Evolutionary conservation across 2,797 vertebrate genomes (phyloP).

Genomic region (Knipowitschia caucasica): DNA sequence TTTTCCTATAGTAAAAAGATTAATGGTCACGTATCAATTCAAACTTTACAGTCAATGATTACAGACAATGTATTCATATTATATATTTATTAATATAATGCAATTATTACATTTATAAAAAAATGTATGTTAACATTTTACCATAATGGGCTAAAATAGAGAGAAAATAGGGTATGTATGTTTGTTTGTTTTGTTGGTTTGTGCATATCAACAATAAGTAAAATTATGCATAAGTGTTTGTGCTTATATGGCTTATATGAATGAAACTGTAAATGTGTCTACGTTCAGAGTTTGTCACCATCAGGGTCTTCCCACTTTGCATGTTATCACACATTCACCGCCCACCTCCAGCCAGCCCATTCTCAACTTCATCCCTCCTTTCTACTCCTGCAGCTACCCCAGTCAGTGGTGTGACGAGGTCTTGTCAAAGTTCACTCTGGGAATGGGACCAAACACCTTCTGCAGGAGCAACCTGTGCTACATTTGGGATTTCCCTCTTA

Average conservation of each 20-base stretch:
- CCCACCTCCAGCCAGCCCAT: constrained; percentile 50
- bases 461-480: constrained; percentile 53
- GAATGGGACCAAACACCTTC: constrained; percentile 64
- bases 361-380: constrained; percentile 29
- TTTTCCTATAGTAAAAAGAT: too few relatives aligned
- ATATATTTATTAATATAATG: too few relatives aligned
- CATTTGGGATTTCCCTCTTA: constrained; percentile 49
- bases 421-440: constrained; percentile 45
- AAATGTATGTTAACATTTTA: too few relatives aligned
- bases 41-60: too few relatives aligned
- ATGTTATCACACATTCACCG: constrained; percentile 55
- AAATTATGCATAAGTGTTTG: background rate
- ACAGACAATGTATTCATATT: too few relatives aligned
- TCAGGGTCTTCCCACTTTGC: constrained; percentile 9
- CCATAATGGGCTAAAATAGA: too few relatives aligned
- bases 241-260: background rate
- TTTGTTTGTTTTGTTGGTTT: too few relatives aligned
- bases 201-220: too few relatives aligned
- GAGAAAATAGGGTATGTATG: too few relatives aligned
- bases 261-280: too few relatives aligned
- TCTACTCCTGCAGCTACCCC: constrained; percentile 28
- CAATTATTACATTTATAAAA: too few relatives aligned
- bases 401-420: constrained; percentile 37
- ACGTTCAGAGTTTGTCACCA: constrained; percentile 1
- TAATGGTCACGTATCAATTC: too few relatives aligned